These are phyloP conservation scores for Lutraria lutraria DNA, from an alignment of 2,888 invertebrate genomes.

Conservation along the genomic window DNA sequence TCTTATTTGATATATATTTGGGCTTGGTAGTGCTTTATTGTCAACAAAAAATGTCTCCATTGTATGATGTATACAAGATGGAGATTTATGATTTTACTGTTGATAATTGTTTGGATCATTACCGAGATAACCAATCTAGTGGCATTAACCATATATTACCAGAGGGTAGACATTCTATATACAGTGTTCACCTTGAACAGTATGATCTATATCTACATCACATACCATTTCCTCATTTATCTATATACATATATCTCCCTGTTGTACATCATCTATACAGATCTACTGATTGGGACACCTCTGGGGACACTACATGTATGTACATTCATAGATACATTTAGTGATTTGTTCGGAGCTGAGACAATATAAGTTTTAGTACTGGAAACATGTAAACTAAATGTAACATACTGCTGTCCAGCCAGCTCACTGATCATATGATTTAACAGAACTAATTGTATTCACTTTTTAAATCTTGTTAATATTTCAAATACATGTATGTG, in stretches of 20 bases:
- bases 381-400: no score
- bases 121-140: not conserved
- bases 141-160: constrained; percentile 20
- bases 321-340: not conserved
- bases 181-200: not conserved
- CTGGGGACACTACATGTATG: not conserved
- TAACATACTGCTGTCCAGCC: no score
- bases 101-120: not conserved
- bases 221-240: not conserved
- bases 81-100: not conserved
- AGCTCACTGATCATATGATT: no score
- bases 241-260: not conserved
- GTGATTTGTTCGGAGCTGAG: no score
- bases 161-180: not conserved
- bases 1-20: not conserved
- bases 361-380: no score
- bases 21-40: not conserved
- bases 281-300: no score
- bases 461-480: no score
- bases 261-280: no score
- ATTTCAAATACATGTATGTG: no score
- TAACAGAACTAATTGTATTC: no score
- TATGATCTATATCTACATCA: not conserved
- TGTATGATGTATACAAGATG: not conserved
- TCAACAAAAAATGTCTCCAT: not conserved